Evolutionary conservation across 2,113 vertebrate species (phyloP).

Genomic region (Sinocyclocheilus grahami): DNA sequence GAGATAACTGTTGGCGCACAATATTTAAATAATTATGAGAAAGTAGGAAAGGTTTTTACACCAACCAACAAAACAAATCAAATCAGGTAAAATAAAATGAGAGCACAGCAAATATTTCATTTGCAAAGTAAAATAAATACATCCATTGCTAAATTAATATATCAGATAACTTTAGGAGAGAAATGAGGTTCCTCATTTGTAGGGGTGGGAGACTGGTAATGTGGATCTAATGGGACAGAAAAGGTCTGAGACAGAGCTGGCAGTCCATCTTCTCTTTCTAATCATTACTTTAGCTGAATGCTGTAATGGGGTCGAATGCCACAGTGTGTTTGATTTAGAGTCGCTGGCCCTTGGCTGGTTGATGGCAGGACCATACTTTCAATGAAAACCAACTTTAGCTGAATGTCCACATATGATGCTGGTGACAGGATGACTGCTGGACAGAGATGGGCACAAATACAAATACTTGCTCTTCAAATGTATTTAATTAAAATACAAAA

Average conservation of each 20-base stretch:
- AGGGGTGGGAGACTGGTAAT: conserved; percentile 63
- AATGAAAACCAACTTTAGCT: conserved; percentile 37
- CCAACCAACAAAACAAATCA: conserved; percentile 7
- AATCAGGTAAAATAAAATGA: not conserved
- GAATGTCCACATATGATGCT: conserved; percentile 13
- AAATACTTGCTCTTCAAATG: no score
- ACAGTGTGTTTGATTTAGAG: conserved; percentile 61
- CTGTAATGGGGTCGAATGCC: conserved; percentile 68
- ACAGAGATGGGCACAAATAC: no score
- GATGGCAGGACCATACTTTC: not conserved
- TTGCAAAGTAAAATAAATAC: not conserved
- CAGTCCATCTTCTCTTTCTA: conserved; percentile 69
- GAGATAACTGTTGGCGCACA: conserved; percentile 7
- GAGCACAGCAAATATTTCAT: conserved; percentile 3
- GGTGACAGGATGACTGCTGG: conserved; percentile 11
- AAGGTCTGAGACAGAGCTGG: conserved; percentile 57
- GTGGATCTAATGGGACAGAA: conserved; percentile 63
- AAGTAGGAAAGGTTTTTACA: conserved; percentile 20
- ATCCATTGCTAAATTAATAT: not conserved
- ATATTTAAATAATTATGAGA: conserved; percentile 28
- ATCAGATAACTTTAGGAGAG: conserved; percentile 48
- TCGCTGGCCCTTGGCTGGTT: conserved; percentile 49
- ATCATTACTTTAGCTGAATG: conserved; percentile 75
- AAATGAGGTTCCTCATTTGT: conserved; percentile 60
- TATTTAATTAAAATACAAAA: no score